These are phyloP conservation scores for Bubalus kerabau DNA, from an alignment of 2,113 vertebrate species.

Conservation along the genomic window DNA sequence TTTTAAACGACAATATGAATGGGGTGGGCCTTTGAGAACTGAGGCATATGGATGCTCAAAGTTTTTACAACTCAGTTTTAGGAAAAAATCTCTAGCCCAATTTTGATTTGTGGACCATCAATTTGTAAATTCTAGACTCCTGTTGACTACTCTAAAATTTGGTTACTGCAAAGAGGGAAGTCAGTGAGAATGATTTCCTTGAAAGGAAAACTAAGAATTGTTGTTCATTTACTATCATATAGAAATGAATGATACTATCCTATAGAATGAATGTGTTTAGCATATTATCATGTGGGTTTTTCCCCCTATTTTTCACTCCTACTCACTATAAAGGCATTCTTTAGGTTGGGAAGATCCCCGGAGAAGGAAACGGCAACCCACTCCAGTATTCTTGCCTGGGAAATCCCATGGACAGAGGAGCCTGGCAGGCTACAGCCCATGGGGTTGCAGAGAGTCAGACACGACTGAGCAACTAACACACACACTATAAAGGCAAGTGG, in stretches of 20 bases:
- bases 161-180: background rate
- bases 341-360: fast-evolving
- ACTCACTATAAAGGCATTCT: background rate
- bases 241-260: background rate
- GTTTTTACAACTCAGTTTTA: background rate
- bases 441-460: background rate
- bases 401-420: background rate
- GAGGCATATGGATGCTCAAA: background rate
- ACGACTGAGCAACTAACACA: fast-evolving
- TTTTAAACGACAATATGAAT: background rate
- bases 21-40: background rate
- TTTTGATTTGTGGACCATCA: background rate
- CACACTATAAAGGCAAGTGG: background rate
- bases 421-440: background rate
- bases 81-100: background rate
- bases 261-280: background rate
- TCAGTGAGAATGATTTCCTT: background rate
- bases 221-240: background rate
- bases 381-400: background rate
- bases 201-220: background rate
- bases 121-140: background rate
- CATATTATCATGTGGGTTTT: background rate
- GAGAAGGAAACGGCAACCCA: background rate
- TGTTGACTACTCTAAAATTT: background rate
- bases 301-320: background rate